phyloP scores from a whole-genome alignment of 2,888 invertebrate genomes.

The Protonemura montana region DNA sequence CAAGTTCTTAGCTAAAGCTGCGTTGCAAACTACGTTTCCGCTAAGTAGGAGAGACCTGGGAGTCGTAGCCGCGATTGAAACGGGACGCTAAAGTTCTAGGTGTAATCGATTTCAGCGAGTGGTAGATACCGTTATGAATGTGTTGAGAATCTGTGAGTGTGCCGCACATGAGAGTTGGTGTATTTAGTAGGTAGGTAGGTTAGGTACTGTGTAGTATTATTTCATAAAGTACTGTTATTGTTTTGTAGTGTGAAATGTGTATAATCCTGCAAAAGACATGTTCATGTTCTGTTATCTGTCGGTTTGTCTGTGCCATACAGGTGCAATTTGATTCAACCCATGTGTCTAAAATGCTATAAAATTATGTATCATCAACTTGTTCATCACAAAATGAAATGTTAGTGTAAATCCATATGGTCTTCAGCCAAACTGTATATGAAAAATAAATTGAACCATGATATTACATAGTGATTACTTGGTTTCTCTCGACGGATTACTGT shows the following conservation, averaged over 20 bases:
- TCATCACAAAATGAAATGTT: neutral
- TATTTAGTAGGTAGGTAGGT: neutral
- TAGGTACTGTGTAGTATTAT: constrained; percentile 8
- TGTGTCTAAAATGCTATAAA: neutral
- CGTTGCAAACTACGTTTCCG: too few relatives aligned
- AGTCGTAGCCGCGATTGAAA: too few relatives aligned
- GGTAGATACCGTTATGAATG: neutral
- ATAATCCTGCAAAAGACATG: neutral
- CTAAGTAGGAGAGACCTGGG: too few relatives aligned
- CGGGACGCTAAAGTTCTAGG: too few relatives aligned
- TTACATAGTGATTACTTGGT: neutral
- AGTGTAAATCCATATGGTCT: neutral
- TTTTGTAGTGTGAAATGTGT: neutral
- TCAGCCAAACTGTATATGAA: neutral
- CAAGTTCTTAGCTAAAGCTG: neutral
- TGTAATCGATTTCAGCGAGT: neutral
- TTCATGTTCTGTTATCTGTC: neutral
- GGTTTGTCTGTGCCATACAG: neutral
- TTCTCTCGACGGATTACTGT: neutral
- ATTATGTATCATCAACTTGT: neutral
- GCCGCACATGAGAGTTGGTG: neutral
- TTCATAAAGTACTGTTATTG: neutral
- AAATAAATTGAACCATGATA: neutral
- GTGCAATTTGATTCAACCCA: neutral
- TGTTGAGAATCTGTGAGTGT: neutral